phyloP scores from a whole-genome alignment of 2,797 vertebrate species.

The Semotilus atromaculatus region DNA sequence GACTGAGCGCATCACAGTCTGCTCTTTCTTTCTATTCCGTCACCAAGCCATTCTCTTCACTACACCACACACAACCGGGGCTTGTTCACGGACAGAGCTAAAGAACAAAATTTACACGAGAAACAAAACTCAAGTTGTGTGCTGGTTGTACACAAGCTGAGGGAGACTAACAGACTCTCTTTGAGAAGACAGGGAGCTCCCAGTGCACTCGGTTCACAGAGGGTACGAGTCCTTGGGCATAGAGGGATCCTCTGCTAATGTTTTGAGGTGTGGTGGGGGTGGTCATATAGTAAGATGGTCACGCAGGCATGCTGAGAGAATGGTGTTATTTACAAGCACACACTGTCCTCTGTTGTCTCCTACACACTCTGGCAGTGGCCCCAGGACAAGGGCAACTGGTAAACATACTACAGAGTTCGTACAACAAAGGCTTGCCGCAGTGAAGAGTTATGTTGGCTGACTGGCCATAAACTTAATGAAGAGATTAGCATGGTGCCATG shows the following conservation, averaged over 20 bases:
- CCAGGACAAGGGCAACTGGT: constrained; percentile 56
- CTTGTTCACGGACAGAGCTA: constrained; percentile 51
- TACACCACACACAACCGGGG: constrained; percentile 40
- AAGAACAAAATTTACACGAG: constrained; percentile 66
- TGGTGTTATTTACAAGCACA: constrained; percentile 59
- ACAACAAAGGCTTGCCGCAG: constrained; percentile 38
- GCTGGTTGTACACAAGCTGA: constrained; percentile 49
- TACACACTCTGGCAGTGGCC: constrained; percentile 50
- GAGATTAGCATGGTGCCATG: constrained; percentile 44
- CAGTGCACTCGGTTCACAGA: constrained; percentile 47
- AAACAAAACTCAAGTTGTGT: constrained; percentile 63
- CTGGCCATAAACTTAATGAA: constrained; percentile 46
- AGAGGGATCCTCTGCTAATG: constrained; percentile 52
- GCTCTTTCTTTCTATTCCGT: constrained; percentile 50
- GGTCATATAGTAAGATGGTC: constrained; percentile 56
- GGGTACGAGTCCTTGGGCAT: constrained; percentile 51
- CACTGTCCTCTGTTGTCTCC: constrained; percentile 60
- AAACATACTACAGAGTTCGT: constrained; percentile 57
- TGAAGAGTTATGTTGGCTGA: constrained; percentile 30
- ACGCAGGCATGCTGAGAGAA: constrained; percentile 54
- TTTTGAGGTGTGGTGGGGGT: constrained; percentile 53
- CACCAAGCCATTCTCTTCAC: constrained; percentile 33
- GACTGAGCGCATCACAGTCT: constrained; percentile 51
- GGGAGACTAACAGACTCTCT: constrained; percentile 49
- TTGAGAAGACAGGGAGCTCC: constrained; percentile 55